Percentiles rank a stretch among this genome's conserved stretches.
phyloP scores from a whole-genome alignment of 2,888 invertebrate species.

The Geophilus truncorum region DNA sequence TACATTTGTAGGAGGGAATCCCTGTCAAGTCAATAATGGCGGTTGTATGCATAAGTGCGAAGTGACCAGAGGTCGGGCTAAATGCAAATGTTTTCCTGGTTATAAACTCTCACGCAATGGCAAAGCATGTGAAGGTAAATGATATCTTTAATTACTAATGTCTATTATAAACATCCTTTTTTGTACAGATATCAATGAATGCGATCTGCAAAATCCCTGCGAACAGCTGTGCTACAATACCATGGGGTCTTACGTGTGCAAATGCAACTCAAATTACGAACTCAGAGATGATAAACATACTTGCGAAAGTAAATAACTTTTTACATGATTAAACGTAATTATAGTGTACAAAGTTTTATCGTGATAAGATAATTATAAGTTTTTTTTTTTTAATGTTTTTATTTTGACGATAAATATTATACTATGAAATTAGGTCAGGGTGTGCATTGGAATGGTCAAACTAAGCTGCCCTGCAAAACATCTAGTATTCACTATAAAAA shows the following conservation, averaged over 20 bases:
- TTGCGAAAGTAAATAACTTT: slow-evolving; percentile 46
- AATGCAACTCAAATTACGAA: slow-evolving; percentile 44
- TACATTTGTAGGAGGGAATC: slow-evolving; percentile 33
- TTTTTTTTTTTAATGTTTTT: neutral
- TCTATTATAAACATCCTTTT: neutral
- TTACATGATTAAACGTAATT: neutral
- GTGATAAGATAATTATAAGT: neutral
- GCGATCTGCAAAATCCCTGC: slow-evolving; percentile 43
- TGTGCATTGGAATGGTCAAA: neutral
- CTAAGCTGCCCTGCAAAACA: neutral
- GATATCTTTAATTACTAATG: neutral
- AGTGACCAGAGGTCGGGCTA: slow-evolving; percentile 44
- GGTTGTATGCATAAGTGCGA: slow-evolving; percentile 53
- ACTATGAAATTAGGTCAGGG: neutral
- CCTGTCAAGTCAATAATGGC: slow-evolving; percentile 51
- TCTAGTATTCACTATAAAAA: slow-evolving; percentile 28
- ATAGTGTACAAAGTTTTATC: neutral
- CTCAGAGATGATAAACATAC: slow-evolving; percentile 48
- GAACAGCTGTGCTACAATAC: slow-evolving; percentile 42
- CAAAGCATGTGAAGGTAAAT: slow-evolving; percentile 41
- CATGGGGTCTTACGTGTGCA: slow-evolving; percentile 39
- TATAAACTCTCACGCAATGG: slow-evolving; percentile 42
- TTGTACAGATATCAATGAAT: slow-evolving; percentile 47
- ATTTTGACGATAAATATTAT: neutral
- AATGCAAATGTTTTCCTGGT: slow-evolving; percentile 43